A percentile compares a stretch with the other conserved stretches of the same genome.
These are phyloP conservation scores for Varecia variegata DNA, from an alignment of 2,797 vertebrate genomes.

Conservation along the genomic window DNA sequence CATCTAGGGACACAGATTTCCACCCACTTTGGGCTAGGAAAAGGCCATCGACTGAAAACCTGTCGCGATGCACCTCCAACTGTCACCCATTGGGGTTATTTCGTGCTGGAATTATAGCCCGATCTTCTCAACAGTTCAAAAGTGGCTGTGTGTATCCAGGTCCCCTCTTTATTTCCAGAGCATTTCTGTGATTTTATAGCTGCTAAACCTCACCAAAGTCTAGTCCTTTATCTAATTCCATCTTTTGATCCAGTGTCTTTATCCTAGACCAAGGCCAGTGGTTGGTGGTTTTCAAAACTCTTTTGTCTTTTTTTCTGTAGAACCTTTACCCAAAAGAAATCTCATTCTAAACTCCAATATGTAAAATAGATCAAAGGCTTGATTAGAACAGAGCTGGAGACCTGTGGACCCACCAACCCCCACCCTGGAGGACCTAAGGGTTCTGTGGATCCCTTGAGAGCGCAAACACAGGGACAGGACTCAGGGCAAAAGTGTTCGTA, in stretches of 20 bases:
- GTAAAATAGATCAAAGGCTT: not conserved
- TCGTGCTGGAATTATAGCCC: not conserved
- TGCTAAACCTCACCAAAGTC: not conserved
- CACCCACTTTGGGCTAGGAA: not conserved
- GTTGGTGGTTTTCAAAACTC: not conserved
- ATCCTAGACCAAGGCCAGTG: not conserved
- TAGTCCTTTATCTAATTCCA: not conserved
- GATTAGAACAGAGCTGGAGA: not conserved
- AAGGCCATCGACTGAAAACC: not conserved
- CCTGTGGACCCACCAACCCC: not conserved
- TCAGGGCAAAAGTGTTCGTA: too few species aligned
- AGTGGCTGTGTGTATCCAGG: not conserved
- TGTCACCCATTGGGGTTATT: not conserved
- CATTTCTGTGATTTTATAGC: not conserved
- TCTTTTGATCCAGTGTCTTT: not conserved
- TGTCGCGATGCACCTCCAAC: not conserved
- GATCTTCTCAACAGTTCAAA: not conserved
- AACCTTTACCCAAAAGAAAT: conserved; percentile 14
- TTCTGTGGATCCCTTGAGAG: not conserved
- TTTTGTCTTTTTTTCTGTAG: not conserved
- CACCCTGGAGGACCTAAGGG: too few species aligned
- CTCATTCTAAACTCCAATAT: not conserved
- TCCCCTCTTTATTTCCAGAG: not conserved
- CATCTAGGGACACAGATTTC: not conserved
- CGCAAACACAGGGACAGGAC: not conserved